Conservation (phyloP, 2,797 vertebrate genomes). For the Urosaurus nigricauda region DNA sequence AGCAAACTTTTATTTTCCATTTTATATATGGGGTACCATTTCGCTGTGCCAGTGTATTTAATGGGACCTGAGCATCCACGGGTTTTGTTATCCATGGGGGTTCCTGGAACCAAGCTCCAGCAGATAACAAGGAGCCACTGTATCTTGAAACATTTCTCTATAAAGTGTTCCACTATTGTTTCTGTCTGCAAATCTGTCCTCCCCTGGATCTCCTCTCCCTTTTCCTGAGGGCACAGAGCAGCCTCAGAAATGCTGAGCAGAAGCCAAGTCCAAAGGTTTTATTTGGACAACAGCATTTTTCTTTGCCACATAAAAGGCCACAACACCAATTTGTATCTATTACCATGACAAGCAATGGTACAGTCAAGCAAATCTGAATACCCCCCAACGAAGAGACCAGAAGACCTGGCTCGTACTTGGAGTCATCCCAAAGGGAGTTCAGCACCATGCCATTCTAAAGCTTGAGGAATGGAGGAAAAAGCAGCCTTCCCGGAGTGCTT, state of each 20-base stretch:
- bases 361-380: not conserved
- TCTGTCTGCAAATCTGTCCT: not conserved
- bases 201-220: not conserved
- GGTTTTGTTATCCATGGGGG: too few species aligned
- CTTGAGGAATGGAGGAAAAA: not conserved
- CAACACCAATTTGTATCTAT: not conserved
- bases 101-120: too few species aligned
- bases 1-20: too few species aligned
- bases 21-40: too few species aligned
- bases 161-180: not conserved
- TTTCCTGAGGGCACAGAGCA: not conserved
- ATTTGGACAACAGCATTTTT: not conserved
- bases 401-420: not conserved
- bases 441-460: not conserved
- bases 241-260: not conserved
- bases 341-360: not conserved
- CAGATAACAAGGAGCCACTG: too few species aligned
- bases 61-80: too few species aligned
- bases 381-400: not conserved
- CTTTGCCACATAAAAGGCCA: not conserved
- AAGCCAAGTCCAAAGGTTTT: not conserved
- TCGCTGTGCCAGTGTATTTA: too few species aligned
- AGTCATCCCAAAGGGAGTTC: not conserved
- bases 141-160: not conserved
- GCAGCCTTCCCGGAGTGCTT: not conserved